Evolutionary conservation across 1,140 invertebrate genomes (phyloP).

Genomic region (Ostrea denselamellosa): DNA sequence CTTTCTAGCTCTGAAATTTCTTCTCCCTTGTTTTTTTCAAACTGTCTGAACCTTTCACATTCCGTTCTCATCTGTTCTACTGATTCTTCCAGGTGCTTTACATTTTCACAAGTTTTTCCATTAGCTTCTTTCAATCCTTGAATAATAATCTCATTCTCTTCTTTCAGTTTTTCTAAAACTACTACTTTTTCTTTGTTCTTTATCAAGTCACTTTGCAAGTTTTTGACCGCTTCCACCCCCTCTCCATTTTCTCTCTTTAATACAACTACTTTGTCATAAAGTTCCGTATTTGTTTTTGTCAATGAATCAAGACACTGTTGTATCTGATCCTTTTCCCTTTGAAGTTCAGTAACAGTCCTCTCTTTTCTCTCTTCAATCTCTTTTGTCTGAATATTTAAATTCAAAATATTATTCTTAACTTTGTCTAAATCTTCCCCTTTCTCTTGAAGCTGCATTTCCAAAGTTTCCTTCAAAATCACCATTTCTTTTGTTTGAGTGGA

Average conservation of each 20-base stretch:
- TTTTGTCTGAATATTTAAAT: background rate
- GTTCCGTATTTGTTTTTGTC: background rate
- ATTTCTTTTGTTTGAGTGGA: background rate
- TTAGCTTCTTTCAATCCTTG: background rate
- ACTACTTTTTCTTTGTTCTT: background rate
- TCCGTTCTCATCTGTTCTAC: background rate
- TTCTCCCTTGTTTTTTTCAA: background rate
- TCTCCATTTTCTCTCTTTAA: background rate
- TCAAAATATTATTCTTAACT: background rate
- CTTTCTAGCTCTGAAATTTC: background rate
- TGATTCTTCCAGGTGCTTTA: background rate
- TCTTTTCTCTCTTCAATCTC: background rate
- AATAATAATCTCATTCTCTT: background rate
- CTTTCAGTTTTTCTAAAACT: background rate
- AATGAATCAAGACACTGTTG: background rate
- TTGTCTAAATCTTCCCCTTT: background rate
- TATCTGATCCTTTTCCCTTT: background rate
- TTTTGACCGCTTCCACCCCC: background rate
- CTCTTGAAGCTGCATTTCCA: background rate
- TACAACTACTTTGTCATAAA: background rate
- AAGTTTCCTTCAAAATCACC: background rate
- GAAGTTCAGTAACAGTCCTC: background rate
- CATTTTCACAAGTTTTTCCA: background rate
- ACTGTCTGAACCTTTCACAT: background rate
- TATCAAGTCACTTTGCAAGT: background rate